These are phyloP conservation scores for Ctenodactylus gundi DNA, from an alignment of 2,113 vertebrate genomes.

Conservation along the genomic window DNA sequence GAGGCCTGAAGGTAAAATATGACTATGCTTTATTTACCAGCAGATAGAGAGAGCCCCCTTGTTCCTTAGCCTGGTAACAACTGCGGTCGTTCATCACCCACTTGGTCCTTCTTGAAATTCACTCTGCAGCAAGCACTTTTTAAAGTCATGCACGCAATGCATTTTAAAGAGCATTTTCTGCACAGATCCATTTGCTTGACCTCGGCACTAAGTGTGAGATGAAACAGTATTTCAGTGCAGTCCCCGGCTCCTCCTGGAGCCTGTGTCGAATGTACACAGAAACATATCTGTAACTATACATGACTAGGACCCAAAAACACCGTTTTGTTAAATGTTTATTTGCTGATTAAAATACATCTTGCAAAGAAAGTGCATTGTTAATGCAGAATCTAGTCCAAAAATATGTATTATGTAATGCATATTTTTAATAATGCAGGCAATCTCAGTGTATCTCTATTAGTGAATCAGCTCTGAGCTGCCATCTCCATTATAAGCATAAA, in stretches of 20 bases:
- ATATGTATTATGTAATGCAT: constrained; percentile 50
- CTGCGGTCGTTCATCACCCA: constrained; percentile 1
- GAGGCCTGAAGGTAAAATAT: not conserved
- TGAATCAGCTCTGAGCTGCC: not conserved
- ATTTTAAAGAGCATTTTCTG: constrained; percentile 69
- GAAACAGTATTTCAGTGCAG: not conserved
- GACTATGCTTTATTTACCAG: not conserved
- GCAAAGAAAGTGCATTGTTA: constrained; percentile 48
- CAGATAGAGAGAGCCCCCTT: constrained; percentile 28
- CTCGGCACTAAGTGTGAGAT: not conserved
- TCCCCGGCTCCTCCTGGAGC: constrained; percentile 1
- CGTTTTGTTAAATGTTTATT: not conserved
- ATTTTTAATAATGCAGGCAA: constrained; percentile 50
- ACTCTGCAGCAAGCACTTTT: constrained; percentile 53
- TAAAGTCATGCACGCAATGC: constrained; percentile 49
- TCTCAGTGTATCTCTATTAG: not conserved
- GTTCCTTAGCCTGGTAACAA: constrained; percentile 8
- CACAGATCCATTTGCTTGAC: constrained; percentile 27
- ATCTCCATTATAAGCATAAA: constrained; percentile 1
- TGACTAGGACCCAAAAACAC: not conserved
- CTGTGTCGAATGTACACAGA: not conserved
- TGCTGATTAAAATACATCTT: constrained; percentile 59
- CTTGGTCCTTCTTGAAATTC: constrained; percentile 68
- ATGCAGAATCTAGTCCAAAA: constrained; percentile 62
- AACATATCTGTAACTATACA: not conserved